These are phyloP conservation scores for Arctopsyche grandis DNA, from an alignment of 1,140 invertebrate species.

Conservation along the genomic window DNA sequence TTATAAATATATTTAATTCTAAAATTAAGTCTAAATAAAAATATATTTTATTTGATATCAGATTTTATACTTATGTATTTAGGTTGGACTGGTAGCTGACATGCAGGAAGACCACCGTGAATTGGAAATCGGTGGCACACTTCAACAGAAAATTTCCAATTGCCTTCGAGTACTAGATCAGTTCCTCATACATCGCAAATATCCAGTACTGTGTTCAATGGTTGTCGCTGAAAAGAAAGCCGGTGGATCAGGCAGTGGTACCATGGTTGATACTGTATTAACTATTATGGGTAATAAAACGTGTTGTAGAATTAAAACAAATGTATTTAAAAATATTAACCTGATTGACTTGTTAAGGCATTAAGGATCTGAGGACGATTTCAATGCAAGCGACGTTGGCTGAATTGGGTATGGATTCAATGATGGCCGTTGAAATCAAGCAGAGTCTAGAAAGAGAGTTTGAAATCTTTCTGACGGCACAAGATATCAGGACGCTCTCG, in stretches of 20 bases:
- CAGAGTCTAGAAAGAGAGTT: conserved; percentile 86
- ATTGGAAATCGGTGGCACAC: conserved; percentile 79
- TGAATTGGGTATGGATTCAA: conserved; percentile 89
- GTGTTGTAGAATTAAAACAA: not conserved
- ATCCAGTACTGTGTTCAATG: conserved; percentile 79
- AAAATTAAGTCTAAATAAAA: not conserved
- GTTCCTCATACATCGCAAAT: conserved; percentile 72
- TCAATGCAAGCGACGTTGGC: conserved; percentile 72
- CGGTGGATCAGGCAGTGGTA: conserved; percentile 67
- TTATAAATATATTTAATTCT: conserved; percentile 54
- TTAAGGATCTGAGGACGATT: conserved; percentile 65
- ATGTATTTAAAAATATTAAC: not conserved
- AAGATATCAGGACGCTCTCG: conserved; percentile 77
- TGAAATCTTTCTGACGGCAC: conserved; percentile 79
- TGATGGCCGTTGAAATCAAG: conserved; percentile 91
- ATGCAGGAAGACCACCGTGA: conserved; percentile 84
- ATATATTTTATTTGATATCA: conserved; percentile 8
- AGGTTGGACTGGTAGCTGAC: conserved; percentile 80
- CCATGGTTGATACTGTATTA: conserved; percentile 72
- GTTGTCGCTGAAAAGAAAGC: conserved; percentile 79
- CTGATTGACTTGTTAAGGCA: conserved; percentile 52
- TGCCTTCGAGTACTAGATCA: conserved; percentile 77
- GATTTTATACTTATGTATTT: conserved; percentile 30
- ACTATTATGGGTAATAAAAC: conserved; percentile 69
- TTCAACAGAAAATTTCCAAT: conserved; percentile 84